Conservation (phyloP, 2,888 invertebrate species). For the Chaetogeoica ovagalla region DNA sequence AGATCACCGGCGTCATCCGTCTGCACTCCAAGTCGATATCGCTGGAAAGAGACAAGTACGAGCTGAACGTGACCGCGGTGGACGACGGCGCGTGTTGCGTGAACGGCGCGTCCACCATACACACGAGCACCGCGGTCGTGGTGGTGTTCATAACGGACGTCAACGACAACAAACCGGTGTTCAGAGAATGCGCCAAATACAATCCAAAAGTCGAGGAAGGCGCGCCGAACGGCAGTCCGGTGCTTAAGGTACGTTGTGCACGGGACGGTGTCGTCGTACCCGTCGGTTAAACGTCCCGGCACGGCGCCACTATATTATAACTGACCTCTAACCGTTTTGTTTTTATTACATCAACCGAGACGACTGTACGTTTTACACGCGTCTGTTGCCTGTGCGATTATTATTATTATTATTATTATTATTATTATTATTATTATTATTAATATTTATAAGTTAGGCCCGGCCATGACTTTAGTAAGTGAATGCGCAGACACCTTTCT, state of each 20-base stretch:
- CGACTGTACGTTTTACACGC: too few species aligned
- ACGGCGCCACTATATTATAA: too few species aligned
- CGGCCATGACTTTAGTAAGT: too few species aligned
- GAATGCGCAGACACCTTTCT: too few species aligned
- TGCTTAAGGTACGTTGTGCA: slow-evolving; percentile 75
- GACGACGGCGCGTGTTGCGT: slow-evolving; percentile 98
- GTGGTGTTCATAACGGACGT: slow-evolving; percentile 96
- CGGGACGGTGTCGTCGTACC: too few species aligned
- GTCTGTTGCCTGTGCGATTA: too few species aligned
- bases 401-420: too few species aligned
- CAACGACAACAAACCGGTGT: slow-evolving; percentile 94
- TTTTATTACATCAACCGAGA: too few species aligned
- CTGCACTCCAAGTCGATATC: slow-evolving; percentile 84
- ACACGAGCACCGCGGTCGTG: slow-evolving; percentile 91
- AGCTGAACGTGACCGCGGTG: slow-evolving; percentile 93
- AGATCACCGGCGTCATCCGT: slow-evolving; percentile 91
- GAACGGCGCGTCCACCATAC: slow-evolving; percentile 82
- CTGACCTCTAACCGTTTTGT: too few species aligned
- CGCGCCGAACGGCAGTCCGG: slow-evolving; percentile 89
- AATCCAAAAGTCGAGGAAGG: slow-evolving; percentile 93
- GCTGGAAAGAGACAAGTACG: slow-evolving; percentile 90
- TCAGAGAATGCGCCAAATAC: slow-evolving; percentile 90
- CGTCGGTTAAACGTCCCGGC: too few species aligned
- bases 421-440: too few species aligned
- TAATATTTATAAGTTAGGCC: too few species aligned